A percentile compares a stretch with the other conserved stretches of the same genome.
These are phyloP conservation scores for Lagopus leucura DNA, from an alignment of 2,113 vertebrate species.

Conservation along the genomic window DNA sequence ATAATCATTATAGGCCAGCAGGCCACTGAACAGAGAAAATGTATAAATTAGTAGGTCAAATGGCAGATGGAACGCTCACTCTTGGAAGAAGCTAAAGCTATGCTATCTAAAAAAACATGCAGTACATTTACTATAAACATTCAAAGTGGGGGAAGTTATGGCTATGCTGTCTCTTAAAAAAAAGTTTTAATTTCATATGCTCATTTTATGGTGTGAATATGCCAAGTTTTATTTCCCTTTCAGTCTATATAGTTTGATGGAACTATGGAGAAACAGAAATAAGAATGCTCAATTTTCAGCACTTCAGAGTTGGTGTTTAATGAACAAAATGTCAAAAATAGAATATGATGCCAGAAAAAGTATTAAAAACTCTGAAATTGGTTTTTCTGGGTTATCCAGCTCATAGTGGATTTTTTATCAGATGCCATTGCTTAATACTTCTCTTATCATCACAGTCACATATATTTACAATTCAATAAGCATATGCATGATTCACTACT, in stretches of 20 bases:
- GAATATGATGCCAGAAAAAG: not conserved
- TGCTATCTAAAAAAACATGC: not conserved
- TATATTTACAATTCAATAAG: constrained; percentile 50
- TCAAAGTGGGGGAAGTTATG: not conserved
- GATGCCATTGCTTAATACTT: constrained; percentile 22
- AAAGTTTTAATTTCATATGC: not conserved
- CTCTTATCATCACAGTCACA: constrained; percentile 39
- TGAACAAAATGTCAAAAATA: constrained; percentile 6
- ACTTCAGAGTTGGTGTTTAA: constrained; percentile 13
- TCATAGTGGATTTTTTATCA: constrained; percentile 35
- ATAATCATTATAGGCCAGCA: not conserved
- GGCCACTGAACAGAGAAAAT: not conserved
- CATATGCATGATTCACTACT: constrained; percentile 45
- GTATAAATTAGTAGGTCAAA: not conserved
- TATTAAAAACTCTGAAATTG: not conserved
- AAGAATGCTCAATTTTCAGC: not conserved
- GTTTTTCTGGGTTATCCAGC: constrained; percentile 25
- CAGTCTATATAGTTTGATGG: not conserved
- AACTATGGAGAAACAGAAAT: not conserved
- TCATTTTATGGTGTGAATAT: not conserved
- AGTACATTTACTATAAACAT: not conserved
- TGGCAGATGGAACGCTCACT: not conserved
- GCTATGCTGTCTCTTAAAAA: not conserved
- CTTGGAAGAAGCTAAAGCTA: not conserved
- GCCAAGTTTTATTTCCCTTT: not conserved